phyloP scores from a whole-genome alignment of 2,797 vertebrate species.

The Xyrichtys novacula region DNA sequence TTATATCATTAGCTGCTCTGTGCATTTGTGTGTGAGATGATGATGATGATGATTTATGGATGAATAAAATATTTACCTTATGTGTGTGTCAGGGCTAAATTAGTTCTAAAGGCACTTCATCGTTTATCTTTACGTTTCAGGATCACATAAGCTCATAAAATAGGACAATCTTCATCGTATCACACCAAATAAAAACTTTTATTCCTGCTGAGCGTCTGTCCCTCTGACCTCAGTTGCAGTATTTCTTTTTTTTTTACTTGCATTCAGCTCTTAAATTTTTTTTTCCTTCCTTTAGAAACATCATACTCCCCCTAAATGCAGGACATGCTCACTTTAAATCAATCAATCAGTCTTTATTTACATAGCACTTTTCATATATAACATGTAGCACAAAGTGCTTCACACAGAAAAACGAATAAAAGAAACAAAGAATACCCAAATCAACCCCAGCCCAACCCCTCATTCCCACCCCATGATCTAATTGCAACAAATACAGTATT shows the following conservation, averaged over 20 bases:
- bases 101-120: constrained; percentile 34
- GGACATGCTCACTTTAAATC: too few species aligned
- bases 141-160: constrained; percentile 41
- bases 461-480: too few species aligned
- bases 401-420: too few species aligned
- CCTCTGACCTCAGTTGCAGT: not conserved
- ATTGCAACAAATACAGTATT: too few species aligned
- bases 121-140: constrained; percentile 44
- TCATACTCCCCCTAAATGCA: not conserved
- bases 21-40: constrained; percentile 44
- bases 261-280: not conserved
- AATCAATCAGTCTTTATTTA: too few species aligned
- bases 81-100: constrained; percentile 46
- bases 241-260: not conserved
- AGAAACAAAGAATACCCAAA: too few species aligned
- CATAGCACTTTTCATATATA: too few species aligned
- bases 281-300: too few species aligned
- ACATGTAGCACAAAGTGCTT: too few species aligned
- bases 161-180: constrained; percentile 26
- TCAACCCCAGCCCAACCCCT: too few species aligned
- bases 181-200: constrained; percentile 21
- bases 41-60: constrained; percentile 53
- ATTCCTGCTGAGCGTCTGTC: not conserved
- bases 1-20: constrained; percentile 58
- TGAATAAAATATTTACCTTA: constrained; percentile 50